Evolutionary conservation across 2,888 invertebrate species (phyloP), one percentile per base, ranked within the genome.

Genomic region (Drosophila histrio): DNA sequence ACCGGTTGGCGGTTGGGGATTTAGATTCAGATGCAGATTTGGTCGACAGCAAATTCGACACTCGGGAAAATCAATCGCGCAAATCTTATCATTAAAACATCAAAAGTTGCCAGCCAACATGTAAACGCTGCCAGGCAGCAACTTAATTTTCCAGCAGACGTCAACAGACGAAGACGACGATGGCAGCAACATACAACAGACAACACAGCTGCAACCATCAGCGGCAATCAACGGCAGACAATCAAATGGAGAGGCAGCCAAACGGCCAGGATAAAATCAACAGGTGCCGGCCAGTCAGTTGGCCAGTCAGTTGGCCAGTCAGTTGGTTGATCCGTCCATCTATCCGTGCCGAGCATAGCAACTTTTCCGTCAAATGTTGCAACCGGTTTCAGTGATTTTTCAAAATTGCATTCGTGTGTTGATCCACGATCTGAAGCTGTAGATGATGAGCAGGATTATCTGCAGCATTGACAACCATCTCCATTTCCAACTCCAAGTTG

Each of bases 21-120:
- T 38, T 11, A 34, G 58, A 39, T 50, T n/a, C 49, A 22, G 32
- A 26, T 32, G n/a, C 26, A 6, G 65, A 34, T 49, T 47, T 11
- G 22, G 9, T 26, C 15, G 34, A 34, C 69, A 71, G 36, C 62
- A 60, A 71, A 78, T 78, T 75, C 71, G 82, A 85, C 86, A 85
- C 82, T 65, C 86, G 54, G 69, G 72, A 85, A 81, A 83, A 87
- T 87, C 82, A 83, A 83, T 83, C 86, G 83, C 62, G 59, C 67
- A 82, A 88, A 74, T 86, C 87, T 84, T 88, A 84, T 84, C 88
- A 84, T 84, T 86, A 86, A 82, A 83, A 74, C 86, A 88, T 84
- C 87, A 88, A 88, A 82, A 71, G 77, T 68, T 79, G 79, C 67
- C 86, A 73, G 75, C 61, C 67, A 62, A 66, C 81, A 75, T 86